Evolutionary conservation across 2,113 vertebrate species (phyloP).

Genomic region (Cottus gobio): DNA sequence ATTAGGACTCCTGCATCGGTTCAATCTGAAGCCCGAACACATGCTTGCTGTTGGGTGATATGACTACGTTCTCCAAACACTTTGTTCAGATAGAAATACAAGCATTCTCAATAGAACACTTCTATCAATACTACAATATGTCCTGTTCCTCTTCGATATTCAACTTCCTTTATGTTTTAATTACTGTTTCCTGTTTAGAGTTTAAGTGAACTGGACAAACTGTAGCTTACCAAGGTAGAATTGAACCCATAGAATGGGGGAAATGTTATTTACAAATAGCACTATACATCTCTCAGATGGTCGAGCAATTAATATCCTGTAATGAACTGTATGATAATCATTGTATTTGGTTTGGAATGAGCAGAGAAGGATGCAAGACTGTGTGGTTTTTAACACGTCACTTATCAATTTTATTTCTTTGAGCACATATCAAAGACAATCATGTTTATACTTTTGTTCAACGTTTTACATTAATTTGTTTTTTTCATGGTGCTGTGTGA

Average conservation of each 20-base stretch:
- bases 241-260: not conserved
- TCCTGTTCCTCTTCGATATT: not conserved
- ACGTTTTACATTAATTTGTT: not conserved
- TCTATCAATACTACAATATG: not conserved
- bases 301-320: not conserved
- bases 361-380: not conserved
- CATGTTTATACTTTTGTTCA: not conserved
- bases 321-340: not conserved
- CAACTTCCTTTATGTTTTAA: not conserved
- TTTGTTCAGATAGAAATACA: not conserved
- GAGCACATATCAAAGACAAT: not conserved
- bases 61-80: not conserved
- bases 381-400: not conserved
- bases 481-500: slow-evolving; percentile 8
- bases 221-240: not conserved
- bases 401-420: not conserved
- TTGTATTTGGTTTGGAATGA: slow-evolving; percentile 18
- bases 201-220: slow-evolving; percentile 18
- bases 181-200: slow-evolving; percentile 14
- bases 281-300: slow-evolving; percentile 19
- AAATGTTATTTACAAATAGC: slow-evolving; percentile 2
- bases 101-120: not conserved
- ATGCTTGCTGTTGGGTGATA: not conserved
- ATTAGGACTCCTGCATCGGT: not conserved
- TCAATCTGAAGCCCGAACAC: not conserved